These are phyloP conservation scores for Hydrotaea diabolus DNA, from an alignment of 2,888 invertebrate genomes.

Conservation along the genomic window DNA sequence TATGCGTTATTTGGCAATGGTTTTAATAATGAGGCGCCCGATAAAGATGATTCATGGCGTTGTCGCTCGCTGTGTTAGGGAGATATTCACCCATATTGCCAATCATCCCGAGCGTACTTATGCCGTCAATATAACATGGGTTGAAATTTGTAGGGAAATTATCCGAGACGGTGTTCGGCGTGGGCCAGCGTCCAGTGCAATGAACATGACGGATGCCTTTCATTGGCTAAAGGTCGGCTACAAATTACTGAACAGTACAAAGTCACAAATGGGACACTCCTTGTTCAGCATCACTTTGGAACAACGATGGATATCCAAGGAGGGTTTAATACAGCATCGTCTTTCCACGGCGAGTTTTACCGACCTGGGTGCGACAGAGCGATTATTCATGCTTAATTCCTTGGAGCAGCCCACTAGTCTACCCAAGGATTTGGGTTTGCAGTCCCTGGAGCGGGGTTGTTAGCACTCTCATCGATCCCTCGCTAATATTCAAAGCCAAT, in stretches of 20 bases:
- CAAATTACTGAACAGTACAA: conserved; percentile 81
- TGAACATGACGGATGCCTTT: conserved; percentile 85
- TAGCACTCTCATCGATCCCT: conserved; percentile 82
- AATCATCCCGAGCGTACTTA: conserved; percentile 85
- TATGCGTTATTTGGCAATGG: conserved; percentile 88
- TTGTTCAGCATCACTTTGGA: conserved; percentile 88
- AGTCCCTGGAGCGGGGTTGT: conserved; percentile 86
- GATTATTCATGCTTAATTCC: conserved; percentile 81
- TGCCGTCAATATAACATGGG: conserved; percentile 87
- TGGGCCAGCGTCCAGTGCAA: conserved; percentile 82
- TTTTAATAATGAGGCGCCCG: conserved; percentile 83
- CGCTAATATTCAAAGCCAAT: conserved; percentile 76
- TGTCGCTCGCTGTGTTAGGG: conserved; percentile 87
- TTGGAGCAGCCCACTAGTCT: conserved; percentile 81
- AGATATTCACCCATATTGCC: conserved; percentile 86
- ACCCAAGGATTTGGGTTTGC: conserved; percentile 84
- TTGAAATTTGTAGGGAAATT: conserved; percentile 87
- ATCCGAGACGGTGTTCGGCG: conserved; percentile 84
- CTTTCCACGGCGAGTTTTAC: conserved; percentile 89
- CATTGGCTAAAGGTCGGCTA: conserved; percentile 87
- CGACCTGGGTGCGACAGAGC: conserved; percentile 84
- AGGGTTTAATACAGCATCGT: conserved; percentile 86
- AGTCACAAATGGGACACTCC: conserved; percentile 82
- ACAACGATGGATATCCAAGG: conserved; percentile 87
- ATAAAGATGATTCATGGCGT: conserved; percentile 86